Base-by-base conservation (phyloP, 1,140 invertebrate species). In the Neotoxoptera formosana region DNA sequence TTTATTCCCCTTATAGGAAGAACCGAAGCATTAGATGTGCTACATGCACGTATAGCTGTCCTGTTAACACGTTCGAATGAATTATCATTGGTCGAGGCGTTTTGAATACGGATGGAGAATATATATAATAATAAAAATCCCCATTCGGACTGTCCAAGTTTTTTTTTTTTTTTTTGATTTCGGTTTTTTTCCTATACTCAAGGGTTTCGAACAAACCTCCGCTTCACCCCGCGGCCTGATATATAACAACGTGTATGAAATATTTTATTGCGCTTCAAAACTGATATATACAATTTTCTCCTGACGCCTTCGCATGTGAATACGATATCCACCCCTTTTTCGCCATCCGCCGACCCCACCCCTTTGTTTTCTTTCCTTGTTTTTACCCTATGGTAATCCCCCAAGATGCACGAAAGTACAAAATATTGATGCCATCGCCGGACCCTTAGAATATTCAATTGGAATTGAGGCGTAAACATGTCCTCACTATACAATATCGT, bases 271-370 rank as follows among this genome's bases (percentile, higher is more conserved):
- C 91, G 48, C 81, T 93, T 84, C 91, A 45, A 93, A 86, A 93
- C 91, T 92, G 91, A 92, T 92, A 48, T 92, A 92, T 92, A 92
- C 91, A 48, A 92, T 92, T 92, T 92, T 92, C 76, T 92, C 91
- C 91, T 83, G 91, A 92, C 91, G 91, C 91, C 91, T 92, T 51
- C 67, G 34, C 90, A 91, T 91, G 90, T 45, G 60, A 91, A 91
- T 76, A 76, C 91, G n/a, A 81, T 51, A 92, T 76, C n/a, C 30
- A 23, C 45, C 60, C 91, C 21, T 90, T 36, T 76, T 30, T 45
- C 81, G 21, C 2, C n/a, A 20, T 76, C 25, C 30, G 1, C 81
- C 48, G 81, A 23, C 47, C 90, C 25, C 47, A 14, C 21, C 34
- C 41, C 34, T 67, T 25, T 47, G 17, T 81, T 41, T 51, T 83